These are phyloP conservation scores for Brachionus angularis DNA, from an alignment of 1,140 invertebrate genomes.

Conservation along the genomic window DNA sequence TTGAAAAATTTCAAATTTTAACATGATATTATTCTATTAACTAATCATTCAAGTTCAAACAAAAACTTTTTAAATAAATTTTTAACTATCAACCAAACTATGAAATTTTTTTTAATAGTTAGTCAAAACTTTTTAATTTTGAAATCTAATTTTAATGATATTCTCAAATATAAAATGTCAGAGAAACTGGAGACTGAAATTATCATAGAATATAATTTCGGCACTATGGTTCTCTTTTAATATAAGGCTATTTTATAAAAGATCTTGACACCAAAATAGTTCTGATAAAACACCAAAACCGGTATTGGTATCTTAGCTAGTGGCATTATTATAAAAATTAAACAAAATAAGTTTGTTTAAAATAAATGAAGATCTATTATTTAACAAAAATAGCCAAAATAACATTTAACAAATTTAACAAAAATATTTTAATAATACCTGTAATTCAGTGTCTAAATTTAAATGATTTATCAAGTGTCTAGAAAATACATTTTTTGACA, in stretches of 20 bases:
- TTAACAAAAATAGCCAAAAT: neutral
- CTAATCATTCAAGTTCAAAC: no score
- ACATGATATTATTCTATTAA: no score
- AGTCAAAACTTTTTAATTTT: neutral
- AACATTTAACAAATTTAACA: neutral
- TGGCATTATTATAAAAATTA: no score
- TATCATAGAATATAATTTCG: neutral
- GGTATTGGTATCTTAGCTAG: neutral
- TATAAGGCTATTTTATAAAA: neutral
- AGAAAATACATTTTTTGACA: neutral
- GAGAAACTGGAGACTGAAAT: constrained; percentile 40
- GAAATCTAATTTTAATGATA: no score
- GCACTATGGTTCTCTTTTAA: constrained; percentile 40
- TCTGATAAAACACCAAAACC: neutral
- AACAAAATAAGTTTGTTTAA: neutral
- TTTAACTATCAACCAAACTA: no score
- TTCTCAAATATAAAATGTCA: neutral
- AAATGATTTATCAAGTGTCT: neutral
- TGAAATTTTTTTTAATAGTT: neutral
- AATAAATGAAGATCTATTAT: neutral
- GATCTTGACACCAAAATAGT: neutral
- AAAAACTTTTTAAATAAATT: no score
- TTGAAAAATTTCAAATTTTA: no score
- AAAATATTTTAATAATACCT: neutral
- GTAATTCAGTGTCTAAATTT: neutral